phyloP scores from a whole-genome alignment of 2,113 vertebrate species.

The Ciconia stormi region DNA sequence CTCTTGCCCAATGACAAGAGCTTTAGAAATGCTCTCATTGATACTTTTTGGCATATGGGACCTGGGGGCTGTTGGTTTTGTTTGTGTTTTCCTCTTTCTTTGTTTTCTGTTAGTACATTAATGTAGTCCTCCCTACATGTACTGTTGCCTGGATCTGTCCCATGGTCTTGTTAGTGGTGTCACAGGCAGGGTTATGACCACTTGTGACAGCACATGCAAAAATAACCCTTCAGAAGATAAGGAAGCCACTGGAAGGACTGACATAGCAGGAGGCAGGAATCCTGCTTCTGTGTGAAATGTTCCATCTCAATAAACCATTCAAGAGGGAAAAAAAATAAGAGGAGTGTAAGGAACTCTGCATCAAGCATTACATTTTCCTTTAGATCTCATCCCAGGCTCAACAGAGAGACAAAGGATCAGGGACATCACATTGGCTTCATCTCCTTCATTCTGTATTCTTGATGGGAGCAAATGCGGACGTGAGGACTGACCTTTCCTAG shows the following conservation, averaged over 20 bases:
- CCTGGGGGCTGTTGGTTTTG: background rate
- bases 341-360: background rate
- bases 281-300: background rate
- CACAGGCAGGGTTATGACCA: background rate
- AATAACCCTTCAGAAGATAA: background rate
- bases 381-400: background rate
- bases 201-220: background rate
- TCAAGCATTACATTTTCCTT: background rate
- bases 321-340: background rate
- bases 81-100: background rate
- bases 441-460: background rate
- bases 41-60: background rate
- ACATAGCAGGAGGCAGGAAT: background rate
- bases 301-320: background rate
- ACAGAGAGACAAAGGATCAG: background rate
- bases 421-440: background rate
- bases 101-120: background rate
- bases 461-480: background rate
- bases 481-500: slow-evolving; percentile 7
- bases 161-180: background rate
- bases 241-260: background rate
- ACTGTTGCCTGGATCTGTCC: background rate
- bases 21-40: background rate
- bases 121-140: background rate
- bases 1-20: background rate